A percentile compares a stretch with the other conserved stretches of the same genome.
These are phyloP conservation scores for Octodonta nipae DNA, from an alignment of 2,888 invertebrate species.

Conservation along the genomic window DNA sequence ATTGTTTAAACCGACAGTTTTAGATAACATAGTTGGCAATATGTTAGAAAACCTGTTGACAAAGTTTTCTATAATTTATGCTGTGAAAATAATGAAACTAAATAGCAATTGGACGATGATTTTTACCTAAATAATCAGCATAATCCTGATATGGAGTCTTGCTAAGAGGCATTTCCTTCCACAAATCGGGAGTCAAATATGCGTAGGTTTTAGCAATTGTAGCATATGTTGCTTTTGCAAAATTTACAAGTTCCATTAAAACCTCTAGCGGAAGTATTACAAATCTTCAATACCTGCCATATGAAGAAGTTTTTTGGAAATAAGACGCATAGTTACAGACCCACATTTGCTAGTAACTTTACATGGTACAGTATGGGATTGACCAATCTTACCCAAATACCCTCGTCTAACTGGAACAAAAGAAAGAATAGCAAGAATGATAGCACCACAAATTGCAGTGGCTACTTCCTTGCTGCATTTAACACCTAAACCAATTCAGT, in stretches of 20 bases:
- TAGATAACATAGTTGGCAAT: too few relatives aligned
- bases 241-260: constrained; percentile 97
- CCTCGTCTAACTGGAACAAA: constrained; percentile 97
- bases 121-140: constrained; percentile 71
- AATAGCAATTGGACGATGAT: too few relatives aligned
- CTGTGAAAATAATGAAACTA: too few relatives aligned
- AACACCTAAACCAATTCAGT: constrained; percentile 96
- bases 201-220: too few relatives aligned
- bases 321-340: too few relatives aligned
- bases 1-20: too few relatives aligned
- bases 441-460: constrained; percentile 97
- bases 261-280: constrained; percentile 95
- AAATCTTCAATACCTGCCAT: constrained; percentile 97
- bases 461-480: constrained; percentile 99
- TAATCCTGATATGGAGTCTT: constrained; percentile 93
- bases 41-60: too few relatives aligned
- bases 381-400: constrained; percentile 99
- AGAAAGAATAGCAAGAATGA: constrained; percentile 93
- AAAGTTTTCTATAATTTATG: too few relatives aligned
- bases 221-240: constrained; percentile 99
- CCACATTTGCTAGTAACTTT: too few relatives aligned
- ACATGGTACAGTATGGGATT: constrained; percentile 98
- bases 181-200: too few relatives aligned
- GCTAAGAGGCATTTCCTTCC: too few relatives aligned
- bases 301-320: too few relatives aligned